Percentiles rank a stretch among this genome's conserved stretches.
These are phyloP conservation scores for Tuberolachnus salignus DNA, from an alignment of 2,888 invertebrate genomes.

Conservation along the genomic window DNA sequence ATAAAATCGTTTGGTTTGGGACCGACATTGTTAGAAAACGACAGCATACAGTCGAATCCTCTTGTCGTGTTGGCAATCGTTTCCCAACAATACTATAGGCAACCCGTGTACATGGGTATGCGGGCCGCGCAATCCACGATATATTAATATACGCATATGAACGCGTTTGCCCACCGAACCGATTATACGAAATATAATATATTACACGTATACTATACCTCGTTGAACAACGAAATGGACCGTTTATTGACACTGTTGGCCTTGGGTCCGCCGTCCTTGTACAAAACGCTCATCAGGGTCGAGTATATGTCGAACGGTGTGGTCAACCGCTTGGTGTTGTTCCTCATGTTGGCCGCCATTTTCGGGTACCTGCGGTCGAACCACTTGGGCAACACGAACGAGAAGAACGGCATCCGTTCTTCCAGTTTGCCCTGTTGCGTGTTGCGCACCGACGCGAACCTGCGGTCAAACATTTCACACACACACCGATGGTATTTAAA, in stretches of 20 bases:
- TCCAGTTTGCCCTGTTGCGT: slow-evolving; percentile 91
- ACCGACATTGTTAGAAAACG: no score
- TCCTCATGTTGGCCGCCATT: slow-evolving; percentile 69
- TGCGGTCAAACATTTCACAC: slow-evolving; percentile 60
- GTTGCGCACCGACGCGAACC: slow-evolving; percentile 80
- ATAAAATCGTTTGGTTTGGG: no score
- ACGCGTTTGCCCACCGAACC: no score
- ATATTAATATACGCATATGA: no score
- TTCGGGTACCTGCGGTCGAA: slow-evolving; percentile 69
- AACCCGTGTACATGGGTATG: no score
- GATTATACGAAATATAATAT: no score
- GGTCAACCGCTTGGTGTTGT: slow-evolving; percentile 74
- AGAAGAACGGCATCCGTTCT: slow-evolving; percentile 87
- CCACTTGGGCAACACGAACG: slow-evolving; percentile 76
- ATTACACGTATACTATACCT: slow-evolving; percentile 63
- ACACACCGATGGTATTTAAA: no score
- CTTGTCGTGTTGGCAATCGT: no score
- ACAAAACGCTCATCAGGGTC: slow-evolving; percentile 75
- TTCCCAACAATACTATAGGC: no score
- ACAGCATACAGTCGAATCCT: no score
- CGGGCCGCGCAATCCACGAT: no score
- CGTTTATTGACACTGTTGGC: slow-evolving; percentile 67
- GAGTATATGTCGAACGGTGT: slow-evolving; percentile 90
- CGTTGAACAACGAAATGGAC: slow-evolving; percentile 70
- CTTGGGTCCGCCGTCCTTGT: slow-evolving; percentile 63